Evolutionary conservation across 2,113 vertebrate species (phyloP), one percentile per base, ranked within the genome.

Genomic region (Syngnathus floridae): DNA sequence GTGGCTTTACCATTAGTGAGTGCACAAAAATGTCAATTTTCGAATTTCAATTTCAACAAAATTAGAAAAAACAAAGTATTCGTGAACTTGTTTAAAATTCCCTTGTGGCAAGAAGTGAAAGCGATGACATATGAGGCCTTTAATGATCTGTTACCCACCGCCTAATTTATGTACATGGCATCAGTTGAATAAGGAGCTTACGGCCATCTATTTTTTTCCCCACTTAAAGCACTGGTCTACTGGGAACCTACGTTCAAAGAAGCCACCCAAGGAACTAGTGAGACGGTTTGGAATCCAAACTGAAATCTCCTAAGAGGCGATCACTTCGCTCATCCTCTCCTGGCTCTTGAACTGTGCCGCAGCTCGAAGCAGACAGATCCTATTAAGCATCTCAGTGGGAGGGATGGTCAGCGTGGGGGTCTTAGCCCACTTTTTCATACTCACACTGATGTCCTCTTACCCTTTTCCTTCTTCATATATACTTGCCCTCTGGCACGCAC

Each of bases 341-440:
- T 45, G 69, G 64, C 67, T 70, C 48, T 43, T 77, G 77, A 86
- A 78, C 73, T 75, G 76, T 70, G 62, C 75, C 43, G 68, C 82
- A 68, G 82, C 71, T 75, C 73, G 75, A 78, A 63, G 71, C 82
- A 82, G 81, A 86, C 83, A 52, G 86, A 89, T 89, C 88, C 82
- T 76, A 86, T 85, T 87, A 87, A 79, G 71, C 73, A 77, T 69
- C 46, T 37, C 31, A 22, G 51, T 38, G 64, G 35, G 57, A 54
- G 16, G 60, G 57, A 59, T 22, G 48, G 49, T 62, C 43, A 41
- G n/a, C 37, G 46, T 22, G 49, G 61, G 74, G 67, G 78, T 77
- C 81, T 80, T 75, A 64, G 83, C 78, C 81, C 76, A 87, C 78
- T 79, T 83, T 78, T 80, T 76, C 82, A 84, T 75, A 74, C 56